phyloP scores from a whole-genome alignment of 2,888 invertebrate genomes.

The Unio delphinus region DNA sequence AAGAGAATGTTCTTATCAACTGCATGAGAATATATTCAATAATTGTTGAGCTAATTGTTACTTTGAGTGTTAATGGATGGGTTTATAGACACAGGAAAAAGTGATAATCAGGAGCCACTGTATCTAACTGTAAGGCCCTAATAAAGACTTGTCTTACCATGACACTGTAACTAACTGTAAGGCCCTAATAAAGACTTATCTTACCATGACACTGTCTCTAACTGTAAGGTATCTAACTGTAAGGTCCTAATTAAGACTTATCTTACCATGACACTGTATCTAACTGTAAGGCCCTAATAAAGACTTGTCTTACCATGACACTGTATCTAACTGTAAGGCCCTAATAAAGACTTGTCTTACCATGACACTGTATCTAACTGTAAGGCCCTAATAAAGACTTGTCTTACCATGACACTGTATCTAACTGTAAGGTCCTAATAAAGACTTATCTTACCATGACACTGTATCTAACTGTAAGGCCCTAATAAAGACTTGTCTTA shows the following conservation, averaged over 20 bases:
- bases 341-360: constrained; percentile 26
- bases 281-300: neutral
- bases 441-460: constrained; percentile 35
- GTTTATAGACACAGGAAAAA: neutral
- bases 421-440: neutral
- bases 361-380: constrained; percentile 10
- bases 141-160: constrained; percentile 33
- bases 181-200: constrained; percentile 11
- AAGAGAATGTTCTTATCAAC: too few species aligned
- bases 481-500: constrained; percentile 22
- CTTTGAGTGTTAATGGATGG: neutral
- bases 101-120: neutral
- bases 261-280: constrained; percentile 33
- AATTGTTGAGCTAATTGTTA: too few species aligned
- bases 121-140: neutral
- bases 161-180: neutral
- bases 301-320: constrained; percentile 35
- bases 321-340: neutral
- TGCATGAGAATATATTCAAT: too few species aligned
- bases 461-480: neutral
- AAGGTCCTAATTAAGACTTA: neutral
- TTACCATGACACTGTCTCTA: constrained; percentile 25
- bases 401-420: constrained; percentile 33
- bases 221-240: neutral
- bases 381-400: neutral